A percentile compares a stretch with the other conserved stretches of the same genome.
Evolutionary conservation across 1,140 invertebrate genomes (phyloP).

Genomic region (Nephila pilipes): DNA sequence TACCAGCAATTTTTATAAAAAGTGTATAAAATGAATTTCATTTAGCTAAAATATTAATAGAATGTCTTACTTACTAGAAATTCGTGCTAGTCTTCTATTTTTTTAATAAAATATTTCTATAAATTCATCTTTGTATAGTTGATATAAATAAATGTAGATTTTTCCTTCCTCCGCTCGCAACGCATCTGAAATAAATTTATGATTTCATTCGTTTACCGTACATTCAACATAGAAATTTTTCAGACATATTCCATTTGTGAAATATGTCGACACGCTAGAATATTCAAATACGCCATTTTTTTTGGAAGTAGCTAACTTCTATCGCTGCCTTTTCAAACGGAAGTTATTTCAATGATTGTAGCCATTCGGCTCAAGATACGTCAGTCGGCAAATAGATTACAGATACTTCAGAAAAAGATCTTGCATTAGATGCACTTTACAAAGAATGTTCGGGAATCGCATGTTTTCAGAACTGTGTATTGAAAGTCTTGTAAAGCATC

Average conservation of each 20-base stretch:
- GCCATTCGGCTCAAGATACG: neutral
- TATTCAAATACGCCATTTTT: neutral
- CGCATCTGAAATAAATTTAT: neutral
- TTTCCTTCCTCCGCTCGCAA: neutral
- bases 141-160: neutral
- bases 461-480: neutral
- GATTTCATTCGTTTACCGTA: neutral
- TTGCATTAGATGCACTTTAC: neutral
- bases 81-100: neutral
- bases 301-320: neutral
- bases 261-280: neutral
- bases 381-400: slow-evolving; percentile 24
- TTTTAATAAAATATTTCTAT: neutral
- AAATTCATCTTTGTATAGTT: neutral
- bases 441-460: neutral
- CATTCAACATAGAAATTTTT: neutral
- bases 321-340: neutral
- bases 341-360: slow-evolving; percentile 21
- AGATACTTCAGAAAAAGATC: neutral
- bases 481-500: neutral
- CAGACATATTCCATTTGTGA: slow-evolving; percentile 10
- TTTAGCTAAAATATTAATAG: neutral
- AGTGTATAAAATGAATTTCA: neutral
- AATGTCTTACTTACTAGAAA: too few relatives aligned
- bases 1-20: neutral